Percentiles rank a stretch among this genome's conserved stretches.
Conservation (phyloP, 2,888 invertebrate genomes). For the Nectonema munidae region DNA sequence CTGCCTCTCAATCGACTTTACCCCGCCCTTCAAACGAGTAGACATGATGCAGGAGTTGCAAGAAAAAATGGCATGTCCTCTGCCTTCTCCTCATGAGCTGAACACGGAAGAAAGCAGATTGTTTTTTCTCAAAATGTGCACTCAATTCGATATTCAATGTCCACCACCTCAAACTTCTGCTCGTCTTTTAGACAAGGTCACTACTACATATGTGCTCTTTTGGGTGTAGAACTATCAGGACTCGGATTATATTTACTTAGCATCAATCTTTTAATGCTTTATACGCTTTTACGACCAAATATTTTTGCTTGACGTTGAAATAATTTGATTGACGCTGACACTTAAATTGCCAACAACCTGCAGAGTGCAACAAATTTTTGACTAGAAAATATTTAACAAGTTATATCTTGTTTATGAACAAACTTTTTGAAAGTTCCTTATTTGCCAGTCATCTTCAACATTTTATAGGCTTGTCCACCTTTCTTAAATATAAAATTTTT, state of each 20-base stretch:
- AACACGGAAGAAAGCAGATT: slow-evolving; percentile 20
- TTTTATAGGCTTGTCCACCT: no score
- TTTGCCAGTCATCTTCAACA: no score
- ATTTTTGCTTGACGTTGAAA: neutral
- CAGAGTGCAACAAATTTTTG: no score
- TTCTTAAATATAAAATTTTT: no score
- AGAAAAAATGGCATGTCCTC: slow-evolving; percentile 31
- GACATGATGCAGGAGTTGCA: slow-evolving; percentile 68
- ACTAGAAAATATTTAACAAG: no score
- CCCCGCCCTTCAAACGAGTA: slow-evolving; percentile 68
- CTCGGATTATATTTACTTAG: no score
- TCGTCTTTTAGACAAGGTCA: slow-evolving; percentile 56
- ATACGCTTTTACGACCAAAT: neutral
- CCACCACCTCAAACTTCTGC: slow-evolving; percentile 62
- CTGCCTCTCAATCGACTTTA: slow-evolving; percentile 59
- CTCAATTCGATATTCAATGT: slow-evolving; percentile 57
- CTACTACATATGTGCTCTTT: no score
- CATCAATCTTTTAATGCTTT: neutral
- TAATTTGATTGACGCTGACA: slow-evolving; percentile 10
- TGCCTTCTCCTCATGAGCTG: slow-evolving; percentile 24
- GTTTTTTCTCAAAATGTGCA: slow-evolving; percentile 45
- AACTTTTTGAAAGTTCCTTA: no score
- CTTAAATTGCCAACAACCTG: no score
- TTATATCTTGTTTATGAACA: no score
- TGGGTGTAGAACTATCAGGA: neutral